phyloP scores from a whole-genome alignment of 2,113 vertebrate species.

The Scomber scombrus region DNA sequence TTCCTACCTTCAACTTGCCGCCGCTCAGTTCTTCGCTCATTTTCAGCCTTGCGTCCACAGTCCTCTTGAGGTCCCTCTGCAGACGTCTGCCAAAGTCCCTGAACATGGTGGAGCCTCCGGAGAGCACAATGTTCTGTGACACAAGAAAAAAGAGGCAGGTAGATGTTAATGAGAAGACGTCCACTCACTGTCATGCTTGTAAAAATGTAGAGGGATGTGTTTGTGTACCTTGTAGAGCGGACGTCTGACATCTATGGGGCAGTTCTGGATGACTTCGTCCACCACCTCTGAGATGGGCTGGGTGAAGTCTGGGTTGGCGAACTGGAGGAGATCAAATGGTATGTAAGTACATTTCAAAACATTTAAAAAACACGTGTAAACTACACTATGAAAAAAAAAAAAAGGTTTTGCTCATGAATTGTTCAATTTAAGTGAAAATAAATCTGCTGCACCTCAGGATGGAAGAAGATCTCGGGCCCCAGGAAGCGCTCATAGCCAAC shows the following conservation, averaged over 20 bases:
- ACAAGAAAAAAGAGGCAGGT: background rate
- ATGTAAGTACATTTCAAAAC: background rate
- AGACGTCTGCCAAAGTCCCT: constrained; percentile 96
- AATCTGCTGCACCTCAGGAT: constrained; percentile 89
- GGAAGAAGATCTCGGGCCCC: constrained; percentile 99
- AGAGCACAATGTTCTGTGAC: constrained; percentile 91
- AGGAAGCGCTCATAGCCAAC: constrained; percentile 98
- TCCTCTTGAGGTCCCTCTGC: constrained; percentile 97
- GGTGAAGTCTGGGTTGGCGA: constrained; percentile 99
- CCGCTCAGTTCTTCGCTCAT: constrained; percentile 98
- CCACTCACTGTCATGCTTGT: background rate
- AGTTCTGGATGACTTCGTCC: constrained; percentile 99
- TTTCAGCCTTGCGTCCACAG: constrained; percentile 95
- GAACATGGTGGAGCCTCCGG: constrained; percentile 99
- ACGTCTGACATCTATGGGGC: constrained; percentile 97
- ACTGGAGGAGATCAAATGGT: constrained; percentile 78
- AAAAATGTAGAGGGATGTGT: accelerated
- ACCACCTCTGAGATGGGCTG: constrained; percentile 99
- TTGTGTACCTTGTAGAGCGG: constrained; percentile 95
- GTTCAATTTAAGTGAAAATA: background rate
- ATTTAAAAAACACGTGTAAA: too few relatives aligned
- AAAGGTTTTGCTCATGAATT: too few relatives aligned
- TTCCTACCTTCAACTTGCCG: constrained; percentile 93
- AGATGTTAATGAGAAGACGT: background rate
- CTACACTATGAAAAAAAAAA: too few relatives aligned